Conservation (phyloP, 2,797 vertebrate species). For the Argya squamiceps region DNA sequence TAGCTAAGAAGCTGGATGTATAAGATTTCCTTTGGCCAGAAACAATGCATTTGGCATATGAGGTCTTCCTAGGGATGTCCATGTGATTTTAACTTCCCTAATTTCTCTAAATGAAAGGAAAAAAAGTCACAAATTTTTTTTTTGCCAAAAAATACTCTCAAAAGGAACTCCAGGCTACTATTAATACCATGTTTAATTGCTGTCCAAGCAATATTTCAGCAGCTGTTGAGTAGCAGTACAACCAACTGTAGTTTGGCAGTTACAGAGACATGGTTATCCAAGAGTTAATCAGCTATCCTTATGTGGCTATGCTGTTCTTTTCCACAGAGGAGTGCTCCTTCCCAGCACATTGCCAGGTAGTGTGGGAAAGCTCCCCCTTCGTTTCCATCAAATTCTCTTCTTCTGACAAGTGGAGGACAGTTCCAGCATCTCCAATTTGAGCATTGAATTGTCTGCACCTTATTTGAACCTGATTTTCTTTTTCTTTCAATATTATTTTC, state of each 20-base stretch:
- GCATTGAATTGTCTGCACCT: neutral
- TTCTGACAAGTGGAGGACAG: neutral
- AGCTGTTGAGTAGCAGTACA: neutral
- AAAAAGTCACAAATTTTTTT: neutral
- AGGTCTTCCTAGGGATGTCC: neutral
- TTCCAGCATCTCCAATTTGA: neutral
- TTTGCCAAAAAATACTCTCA: neutral
- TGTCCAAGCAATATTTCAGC: neutral
- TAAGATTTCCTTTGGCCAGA: neutral
- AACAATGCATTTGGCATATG: neutral
- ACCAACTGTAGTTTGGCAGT: neutral
- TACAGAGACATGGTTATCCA: neutral
- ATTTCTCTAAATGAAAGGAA: neutral
- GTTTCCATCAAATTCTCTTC: neutral
- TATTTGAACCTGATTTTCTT: neutral
- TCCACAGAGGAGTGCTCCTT: neutral
- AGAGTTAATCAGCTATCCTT: neutral
- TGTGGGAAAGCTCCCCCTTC: neutral
- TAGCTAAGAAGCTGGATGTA: neutral
- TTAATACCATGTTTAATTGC: neutral
- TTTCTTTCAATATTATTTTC: neutral
- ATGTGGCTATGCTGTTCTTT: neutral
- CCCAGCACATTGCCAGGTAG: neutral
- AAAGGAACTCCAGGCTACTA: neutral
- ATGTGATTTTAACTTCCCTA: neutral